Evolutionary conservation across 2,888 invertebrate species (phyloP), one percentile per base, ranked within the genome.

Genomic region (Laothoe populi): DNA sequence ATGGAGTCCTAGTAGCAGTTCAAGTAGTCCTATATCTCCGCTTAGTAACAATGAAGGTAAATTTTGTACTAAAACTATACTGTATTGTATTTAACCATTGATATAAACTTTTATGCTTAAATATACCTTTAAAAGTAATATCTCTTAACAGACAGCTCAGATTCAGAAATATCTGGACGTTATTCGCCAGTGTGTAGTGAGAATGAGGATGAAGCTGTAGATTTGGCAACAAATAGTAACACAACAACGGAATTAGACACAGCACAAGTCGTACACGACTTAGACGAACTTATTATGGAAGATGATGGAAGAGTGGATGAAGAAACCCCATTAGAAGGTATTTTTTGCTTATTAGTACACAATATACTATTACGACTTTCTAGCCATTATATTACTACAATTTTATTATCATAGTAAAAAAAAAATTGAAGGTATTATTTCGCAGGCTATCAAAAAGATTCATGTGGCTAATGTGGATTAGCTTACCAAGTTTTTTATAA

Each of bases 121-220:
- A n/a, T 3, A n/a, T 16, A 57, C 2, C 13, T 57, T 2, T 2
- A 19, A 38, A 57, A 26, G 24, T 23, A 44, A 63, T 35, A 4
- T 19, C n/a, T 19, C n/a, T 19, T 44, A 69, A 1, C 78, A 93
- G 93, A 92, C 44, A 90, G 88, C 71, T 94, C 94, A 0, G 94
- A 94, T 78, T 93, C 93, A 0, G 93, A 93, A 68, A 84, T 92
- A 68, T 94, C 94, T 0, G 94, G 94, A 21, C 93, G 94, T 59
- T 95, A 95, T 77, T 95, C 95, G 61, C 95, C 95, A 0, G 94
- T 95, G 23, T 95, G 95, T 73, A 95, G 95, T 70, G 92, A 91
- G 23, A 78, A 78, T 23, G 91, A 90, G 13, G 79, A 72, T 1
- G 89, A 87, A 13, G 72, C 75, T 1, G 78, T 77, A 2, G 78